phyloP scores from a whole-genome alignment of 2,888 invertebrate species.

The Drosophila helvetica region DNA sequence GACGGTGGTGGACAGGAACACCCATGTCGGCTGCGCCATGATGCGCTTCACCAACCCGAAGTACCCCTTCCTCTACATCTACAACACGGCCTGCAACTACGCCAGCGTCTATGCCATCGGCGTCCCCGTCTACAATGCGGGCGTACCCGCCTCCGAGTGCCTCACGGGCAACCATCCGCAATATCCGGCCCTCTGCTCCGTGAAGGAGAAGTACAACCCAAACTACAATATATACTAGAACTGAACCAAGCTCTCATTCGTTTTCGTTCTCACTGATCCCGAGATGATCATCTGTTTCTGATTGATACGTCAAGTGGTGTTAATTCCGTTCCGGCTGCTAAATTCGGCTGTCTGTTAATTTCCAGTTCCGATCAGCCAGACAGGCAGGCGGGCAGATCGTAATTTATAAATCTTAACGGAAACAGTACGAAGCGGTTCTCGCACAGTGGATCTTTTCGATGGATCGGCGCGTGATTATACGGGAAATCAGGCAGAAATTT shows the following conservation, averaged over 20 bases:
- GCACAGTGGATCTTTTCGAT: constrained; percentile 23
- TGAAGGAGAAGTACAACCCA: constrained; percentile 80
- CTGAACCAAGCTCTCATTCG: neutral
- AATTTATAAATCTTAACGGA: constrained; percentile 44
- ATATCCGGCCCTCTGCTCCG: constrained; percentile 81
- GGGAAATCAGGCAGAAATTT: no score
- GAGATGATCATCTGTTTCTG: constrained; percentile 2
- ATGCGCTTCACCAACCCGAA: constrained; percentile 79
- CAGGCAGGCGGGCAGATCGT: constrained; percentile 5
- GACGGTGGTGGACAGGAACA: constrained; percentile 81
- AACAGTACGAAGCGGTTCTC: constrained; percentile 30
- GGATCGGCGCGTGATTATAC: no score
- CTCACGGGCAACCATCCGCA: constrained; percentile 73
- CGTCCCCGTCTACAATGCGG: constrained; percentile 78
- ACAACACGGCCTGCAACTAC: constrained; percentile 83
- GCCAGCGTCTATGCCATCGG: constrained; percentile 81
- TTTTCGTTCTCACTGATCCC: neutral
- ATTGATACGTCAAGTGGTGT: constrained; percentile 43
- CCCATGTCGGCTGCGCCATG: constrained; percentile 83
- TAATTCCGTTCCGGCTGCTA: constrained; percentile 42
- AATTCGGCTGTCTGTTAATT: constrained; percentile 41
- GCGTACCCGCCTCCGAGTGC: constrained; percentile 81
- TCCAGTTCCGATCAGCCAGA: constrained; percentile 11
- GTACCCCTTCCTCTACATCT: constrained; percentile 77
- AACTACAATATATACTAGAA: constrained; percentile 71